Evolutionary conservation across 2,113 vertebrate genomes (phyloP).

Genomic region (Alouatta palliata): DNA sequence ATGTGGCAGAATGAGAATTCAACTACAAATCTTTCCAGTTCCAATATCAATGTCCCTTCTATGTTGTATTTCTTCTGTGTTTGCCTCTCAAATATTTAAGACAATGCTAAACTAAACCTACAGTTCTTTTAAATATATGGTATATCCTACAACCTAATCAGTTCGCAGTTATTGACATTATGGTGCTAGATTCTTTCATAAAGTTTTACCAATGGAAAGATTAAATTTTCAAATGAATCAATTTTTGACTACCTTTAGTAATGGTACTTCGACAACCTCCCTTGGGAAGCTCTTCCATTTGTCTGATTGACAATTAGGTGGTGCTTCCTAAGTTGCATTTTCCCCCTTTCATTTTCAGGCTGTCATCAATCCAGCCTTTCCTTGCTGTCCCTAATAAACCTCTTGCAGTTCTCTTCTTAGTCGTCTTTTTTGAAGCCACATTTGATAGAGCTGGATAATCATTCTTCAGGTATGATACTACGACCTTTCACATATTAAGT

Average conservation of each 20-base stretch:
- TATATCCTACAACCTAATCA: background rate
- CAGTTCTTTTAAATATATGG: background rate
- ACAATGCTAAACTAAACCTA: background rate
- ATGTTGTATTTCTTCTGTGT: background rate
- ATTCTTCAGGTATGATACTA: conserved; percentile 30
- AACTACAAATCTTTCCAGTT: background rate
- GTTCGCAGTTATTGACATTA: background rate
- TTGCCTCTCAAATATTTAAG: background rate
- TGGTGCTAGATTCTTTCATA: background rate
- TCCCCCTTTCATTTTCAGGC: conserved; percentile 39
- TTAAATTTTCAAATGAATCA: conserved; percentile 27
- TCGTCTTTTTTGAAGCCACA: conserved; percentile 28
- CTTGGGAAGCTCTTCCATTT: conserved; percentile 42
- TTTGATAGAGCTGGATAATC: conserved; percentile 29
- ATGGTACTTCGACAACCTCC: background rate
- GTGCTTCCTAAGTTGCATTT: conserved; percentile 62
- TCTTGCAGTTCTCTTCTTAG: background rate
- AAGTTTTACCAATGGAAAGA: background rate
- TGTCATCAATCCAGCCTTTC: conserved; percentile 29
- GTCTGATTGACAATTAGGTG: conserved; percentile 35
- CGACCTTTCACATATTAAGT: conserved; percentile 19
- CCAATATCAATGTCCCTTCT: background rate
- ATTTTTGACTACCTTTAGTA: conserved; percentile 64
- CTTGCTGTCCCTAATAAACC: background rate
- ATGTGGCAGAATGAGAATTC: background rate